A percentile compares a stretch with the other conserved stretches of the same genome.
Evolutionary conservation across 2,888 invertebrate species (phyloP).

Genomic region (Amiota mariae): DNA sequence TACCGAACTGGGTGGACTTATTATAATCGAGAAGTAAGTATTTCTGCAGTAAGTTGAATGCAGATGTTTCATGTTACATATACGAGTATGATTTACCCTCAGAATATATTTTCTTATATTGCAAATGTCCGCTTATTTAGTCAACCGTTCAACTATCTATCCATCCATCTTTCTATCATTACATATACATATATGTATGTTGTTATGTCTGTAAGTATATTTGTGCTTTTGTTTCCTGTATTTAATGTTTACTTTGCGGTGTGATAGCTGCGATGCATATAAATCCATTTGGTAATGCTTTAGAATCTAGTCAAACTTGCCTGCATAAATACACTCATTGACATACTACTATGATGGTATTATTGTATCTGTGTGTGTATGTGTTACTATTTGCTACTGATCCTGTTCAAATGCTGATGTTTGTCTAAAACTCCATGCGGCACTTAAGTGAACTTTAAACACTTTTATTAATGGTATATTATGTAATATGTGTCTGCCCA

Average conservation of each 20-base stretch:
- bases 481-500: constrained; percentile 60
- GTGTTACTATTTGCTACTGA: constrained; percentile 63
- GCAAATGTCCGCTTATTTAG: too few relatives aligned
- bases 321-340: constrained; percentile 25
- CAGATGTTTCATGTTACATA: too few relatives aligned
- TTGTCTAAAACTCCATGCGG: constrained; percentile 66
- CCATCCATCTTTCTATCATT: not conserved
- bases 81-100: too few relatives aligned
- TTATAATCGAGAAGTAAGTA: too few relatives aligned
- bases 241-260: constrained; percentile 57
- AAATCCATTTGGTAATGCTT: constrained; percentile 50
- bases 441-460: constrained; percentile 67
- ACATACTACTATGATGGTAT: too few relatives aligned
- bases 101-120: too few relatives aligned
- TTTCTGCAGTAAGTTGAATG: too few relatives aligned
- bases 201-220: not conserved
- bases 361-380: too few relatives aligned
- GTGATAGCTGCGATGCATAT: constrained; percentile 51
- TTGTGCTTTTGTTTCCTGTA: constrained; percentile 31
- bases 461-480: constrained; percentile 67
- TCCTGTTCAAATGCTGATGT: constrained; percentile 57
- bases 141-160: too few relatives aligned
- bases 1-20: too few relatives aligned
- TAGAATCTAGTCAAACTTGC: constrained; percentile 38
- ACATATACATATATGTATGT: constrained; percentile 7